Evolutionary conservation across 2,113 vertebrate genomes (phyloP).

Genomic region (Okapia johnstoni): DNA sequence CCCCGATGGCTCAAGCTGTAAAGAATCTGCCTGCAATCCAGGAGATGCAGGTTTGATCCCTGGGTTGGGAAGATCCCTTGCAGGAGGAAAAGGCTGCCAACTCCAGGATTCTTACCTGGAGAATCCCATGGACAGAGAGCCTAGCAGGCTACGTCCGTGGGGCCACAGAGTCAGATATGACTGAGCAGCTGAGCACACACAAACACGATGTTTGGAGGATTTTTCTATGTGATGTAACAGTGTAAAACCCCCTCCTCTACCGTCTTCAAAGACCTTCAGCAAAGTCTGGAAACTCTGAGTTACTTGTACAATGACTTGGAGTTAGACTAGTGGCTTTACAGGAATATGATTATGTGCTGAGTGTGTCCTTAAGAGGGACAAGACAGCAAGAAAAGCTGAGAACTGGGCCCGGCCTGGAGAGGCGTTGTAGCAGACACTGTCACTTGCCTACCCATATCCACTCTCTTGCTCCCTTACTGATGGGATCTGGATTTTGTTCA

Average conservation of each 20-base stretch:
- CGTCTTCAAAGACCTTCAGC: background rate
- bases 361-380: background rate
- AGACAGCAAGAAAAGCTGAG: background rate
- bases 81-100: background rate
- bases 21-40: background rate
- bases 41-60: background rate
- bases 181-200: background rate
- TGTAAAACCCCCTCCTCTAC: background rate
- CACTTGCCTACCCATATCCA: fast-evolving
- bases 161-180: background rate
- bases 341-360: background rate
- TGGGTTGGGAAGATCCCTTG: background rate
- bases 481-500: background rate
- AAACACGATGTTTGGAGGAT: background rate
- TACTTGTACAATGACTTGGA: background rate
- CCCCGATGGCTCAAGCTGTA: background rate
- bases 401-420: background rate
- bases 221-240: background rate
- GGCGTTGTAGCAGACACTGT: fast-evolving
- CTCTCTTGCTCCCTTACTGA: background rate
- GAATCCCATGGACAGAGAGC: background rate
- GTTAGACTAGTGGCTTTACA: background rate
- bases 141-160: background rate
- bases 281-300: background rate
- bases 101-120: background rate